A percentile compares a stretch with the other conserved stretches of the same genome.
These are phyloP conservation scores for Drosophila quinaria DNA, from an alignment of 2,888 invertebrate species.

Conservation along the genomic window DNA sequence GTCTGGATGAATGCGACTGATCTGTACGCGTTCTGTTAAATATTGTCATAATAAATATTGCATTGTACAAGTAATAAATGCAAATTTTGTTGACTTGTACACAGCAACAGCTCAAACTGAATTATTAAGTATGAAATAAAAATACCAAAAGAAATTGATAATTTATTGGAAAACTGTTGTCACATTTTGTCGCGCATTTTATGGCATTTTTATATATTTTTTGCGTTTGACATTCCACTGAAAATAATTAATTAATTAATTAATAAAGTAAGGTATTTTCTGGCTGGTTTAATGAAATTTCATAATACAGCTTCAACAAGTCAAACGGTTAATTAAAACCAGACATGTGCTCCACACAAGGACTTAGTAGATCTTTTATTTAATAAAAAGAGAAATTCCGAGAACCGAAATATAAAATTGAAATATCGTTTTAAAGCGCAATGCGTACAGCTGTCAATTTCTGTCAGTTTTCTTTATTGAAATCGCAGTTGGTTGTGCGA, in stretches of 20 bases:
- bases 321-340: conserved; percentile 22
- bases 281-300: conserved; percentile 4
- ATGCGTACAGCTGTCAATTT: conserved; percentile 45
- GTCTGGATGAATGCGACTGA: conserved; percentile 25
- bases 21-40: conserved; percentile 42
- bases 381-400: conserved; percentile 8
- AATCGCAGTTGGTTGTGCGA: conserved; percentile 27
- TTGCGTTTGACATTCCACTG: conserved; percentile 12
- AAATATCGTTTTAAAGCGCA: conserved; percentile 38
- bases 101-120: conserved; percentile 48
- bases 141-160: conserved; percentile 40
- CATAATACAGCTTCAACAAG: conserved; percentile 7
- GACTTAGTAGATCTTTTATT: conserved; percentile 7
- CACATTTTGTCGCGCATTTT: conserved; percentile 3
- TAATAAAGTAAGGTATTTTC: conserved; percentile 27
- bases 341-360: neutral
- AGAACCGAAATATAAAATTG: conserved; percentile 10
- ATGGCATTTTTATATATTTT: neutral
- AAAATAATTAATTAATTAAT: conserved; percentile 34
- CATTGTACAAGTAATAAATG: conserved; percentile 51
- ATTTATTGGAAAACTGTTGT: conserved; percentile 28
- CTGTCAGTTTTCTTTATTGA: conserved; percentile 25
- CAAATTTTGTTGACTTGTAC: conserved; percentile 32
- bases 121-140: conserved; percentile 61
- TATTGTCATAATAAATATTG: conserved; percentile 76